Base-by-base conservation (phyloP, 1,140 invertebrate species). In the Drosophila truncata region DNA sequence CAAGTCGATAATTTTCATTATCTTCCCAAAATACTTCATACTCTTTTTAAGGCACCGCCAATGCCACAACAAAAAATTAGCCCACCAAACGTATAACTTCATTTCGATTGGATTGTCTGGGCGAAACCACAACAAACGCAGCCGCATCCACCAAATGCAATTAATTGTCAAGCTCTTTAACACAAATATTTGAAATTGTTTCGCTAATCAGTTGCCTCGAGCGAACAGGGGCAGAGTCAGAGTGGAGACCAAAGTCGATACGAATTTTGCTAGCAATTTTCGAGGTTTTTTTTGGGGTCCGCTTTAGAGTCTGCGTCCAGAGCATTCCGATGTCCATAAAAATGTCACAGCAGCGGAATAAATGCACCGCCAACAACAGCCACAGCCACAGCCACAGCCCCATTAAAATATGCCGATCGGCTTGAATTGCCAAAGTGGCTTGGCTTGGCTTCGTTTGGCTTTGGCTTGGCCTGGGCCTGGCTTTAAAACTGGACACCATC, bases 251-350 rank as follows among this genome's bases (percentile, higher is more conserved):
- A 47, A 49, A 60, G 14, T 47, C 59, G 31, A 52, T 62, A 14
- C 61, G 29, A 25, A 25, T 70, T 71, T 71, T 46, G 49, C 33
- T 65, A 33, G 37, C 23, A 25, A 23, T 61, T 67, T 67, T 59
- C 62, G 37, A 58, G 25, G 31, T 33, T 49, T 72, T 49, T 72
- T 72, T 71, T 20, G 41, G 42, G 50, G 39, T 77, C 42, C 63
- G 60, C 23, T 23, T 65, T 10, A 35, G 57, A 55, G 65, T 59
- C 58, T 60, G 77, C 46, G 66, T 31, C 61, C 62, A 37, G 54
- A 73, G 77, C 67, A 79, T 80, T 80, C 66, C 77, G 67, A 91
- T 91, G 84, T 76, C 85, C 91, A 88, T 80, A 91, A 85, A 90
- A 91, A 91, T 91, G 90, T 88, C 91, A 91, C 82, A 78, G 62